phyloP scores from a whole-genome alignment of 2,797 vertebrate genomes.

The Echeneis naucrates region DNA sequence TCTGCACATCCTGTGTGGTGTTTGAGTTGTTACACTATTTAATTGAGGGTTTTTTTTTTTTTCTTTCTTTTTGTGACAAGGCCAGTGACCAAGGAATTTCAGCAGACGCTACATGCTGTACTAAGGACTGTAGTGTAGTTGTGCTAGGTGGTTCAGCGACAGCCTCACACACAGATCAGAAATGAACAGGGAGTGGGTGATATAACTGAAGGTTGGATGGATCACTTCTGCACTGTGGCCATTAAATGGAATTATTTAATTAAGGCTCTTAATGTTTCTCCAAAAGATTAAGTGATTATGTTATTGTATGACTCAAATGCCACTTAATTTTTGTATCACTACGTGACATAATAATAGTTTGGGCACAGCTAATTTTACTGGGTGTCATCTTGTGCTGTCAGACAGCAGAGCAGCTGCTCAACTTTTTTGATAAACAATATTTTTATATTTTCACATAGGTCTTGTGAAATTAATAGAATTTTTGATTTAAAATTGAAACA shows the following conservation, averaged over 20 bases:
- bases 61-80: no score
- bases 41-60: no score
- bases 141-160: background rate
- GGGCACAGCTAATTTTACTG: background rate
- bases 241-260: no score
- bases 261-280: constrained; percentile 1
- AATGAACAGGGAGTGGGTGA: background rate
- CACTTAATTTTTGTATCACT: constrained; percentile 25
- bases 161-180: background rate
- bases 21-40: background rate
- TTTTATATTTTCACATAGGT: no score
- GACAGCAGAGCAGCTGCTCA: background rate
- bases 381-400: constrained; percentile 8
- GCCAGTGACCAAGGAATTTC: no score
- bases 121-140: background rate
- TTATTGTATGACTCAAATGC: constrained; percentile 18
- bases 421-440: no score
- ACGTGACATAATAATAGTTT: constrained; percentile 30
- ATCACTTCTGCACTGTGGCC: background rate
- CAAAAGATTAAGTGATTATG: background rate
- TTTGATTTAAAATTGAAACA: no score
- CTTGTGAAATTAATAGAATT: no score
- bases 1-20: background rate
- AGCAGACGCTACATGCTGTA: no score
- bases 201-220: background rate